Base-by-base conservation (phyloP, 2,888 invertebrate species). In the Thalpophila matura region DNA sequence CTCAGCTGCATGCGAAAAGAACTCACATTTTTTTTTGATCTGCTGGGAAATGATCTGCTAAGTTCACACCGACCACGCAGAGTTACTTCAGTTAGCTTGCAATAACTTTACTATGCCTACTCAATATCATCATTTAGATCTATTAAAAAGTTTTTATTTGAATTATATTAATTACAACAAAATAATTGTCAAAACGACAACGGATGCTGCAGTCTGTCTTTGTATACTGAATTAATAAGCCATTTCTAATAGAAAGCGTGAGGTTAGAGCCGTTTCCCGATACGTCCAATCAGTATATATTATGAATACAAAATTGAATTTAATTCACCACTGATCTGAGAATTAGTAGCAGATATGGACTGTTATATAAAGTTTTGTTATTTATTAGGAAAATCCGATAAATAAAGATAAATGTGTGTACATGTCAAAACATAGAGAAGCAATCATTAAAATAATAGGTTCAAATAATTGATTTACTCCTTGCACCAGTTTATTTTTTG, bases 291-390 rank as follows among this genome's bases (percentile, higher is more conserved):
- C 49, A 40, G 26, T 31, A 14, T n/a, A 33, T 51, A 51, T 68
- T 55, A 51, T 61, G 18, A 61, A 61, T 61, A 61, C 22, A 42
- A 61, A n/a, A 68, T 61, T 51, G 10, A 69, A 51, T 55, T 35
- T 47, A 56, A 62, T 68, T 62, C n/a, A 43, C n/a, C 24, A 4
- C 33, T 38, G 37, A 59, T 43, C 47, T 27, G 29, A 59, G 18
- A 37, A 67, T 47, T 47, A 47, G 43, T 59, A 43, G n/a, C n/a
- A 35, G 14, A 35, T 31, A 26, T 4, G 22, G 3, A n/a, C 12
- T 49, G 7, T 20, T 51, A 33, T 14, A 62, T 9, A 18, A n/a
- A 2, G 4, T 5, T 29, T 27, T n/a, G n/a, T n/a, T n/a, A n/a
- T n/a, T n/a, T n/a, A n/a, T n/a, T n/a, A n/a, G n/a, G n/a, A n/a